Conservation (phyloP, 2,113 vertebrate species). For the Candoia aspera region DNA sequence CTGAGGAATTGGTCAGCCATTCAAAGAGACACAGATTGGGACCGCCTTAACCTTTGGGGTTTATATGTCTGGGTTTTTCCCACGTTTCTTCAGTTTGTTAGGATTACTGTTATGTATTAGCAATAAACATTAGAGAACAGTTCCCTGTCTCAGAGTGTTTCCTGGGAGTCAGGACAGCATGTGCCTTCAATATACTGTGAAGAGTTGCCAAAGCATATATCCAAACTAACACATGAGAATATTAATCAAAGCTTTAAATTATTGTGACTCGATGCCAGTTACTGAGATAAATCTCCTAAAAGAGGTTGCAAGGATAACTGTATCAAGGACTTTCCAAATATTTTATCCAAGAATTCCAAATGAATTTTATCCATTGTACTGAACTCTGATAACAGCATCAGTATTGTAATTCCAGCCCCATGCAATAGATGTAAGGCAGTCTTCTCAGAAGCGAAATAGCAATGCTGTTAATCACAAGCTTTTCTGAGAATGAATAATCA, state of each 20-base stretch:
- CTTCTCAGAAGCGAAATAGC: not conserved
- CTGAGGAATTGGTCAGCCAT: too few species aligned
- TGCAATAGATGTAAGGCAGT: not conserved
- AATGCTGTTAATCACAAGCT: not conserved
- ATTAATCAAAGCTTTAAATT: conserved; percentile 4
- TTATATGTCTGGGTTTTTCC: too few species aligned
- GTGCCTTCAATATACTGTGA: conserved; percentile 8
- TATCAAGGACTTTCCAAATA: conserved; percentile 2
- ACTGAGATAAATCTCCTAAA: not conserved
- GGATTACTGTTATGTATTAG: too few species aligned
- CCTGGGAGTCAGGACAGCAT: too few species aligned
- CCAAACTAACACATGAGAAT: conserved; percentile 22
- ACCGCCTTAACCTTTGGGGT: too few species aligned
- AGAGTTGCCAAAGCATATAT: conserved; percentile 22
- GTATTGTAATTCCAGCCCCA: not conserved
- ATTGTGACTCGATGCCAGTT: not conserved
- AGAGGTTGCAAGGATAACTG: not conserved
- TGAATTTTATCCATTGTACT: not conserved
- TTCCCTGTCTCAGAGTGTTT: too few species aligned
- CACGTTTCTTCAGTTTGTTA: too few species aligned
- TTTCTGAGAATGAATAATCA: not conserved
- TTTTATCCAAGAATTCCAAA: not conserved
- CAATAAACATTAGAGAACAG: too few species aligned
- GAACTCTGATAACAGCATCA: not conserved
- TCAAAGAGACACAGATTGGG: too few species aligned